Conservation (phyloP, 2,113 vertebrate species). For the Lasiurus borealis region DNA sequence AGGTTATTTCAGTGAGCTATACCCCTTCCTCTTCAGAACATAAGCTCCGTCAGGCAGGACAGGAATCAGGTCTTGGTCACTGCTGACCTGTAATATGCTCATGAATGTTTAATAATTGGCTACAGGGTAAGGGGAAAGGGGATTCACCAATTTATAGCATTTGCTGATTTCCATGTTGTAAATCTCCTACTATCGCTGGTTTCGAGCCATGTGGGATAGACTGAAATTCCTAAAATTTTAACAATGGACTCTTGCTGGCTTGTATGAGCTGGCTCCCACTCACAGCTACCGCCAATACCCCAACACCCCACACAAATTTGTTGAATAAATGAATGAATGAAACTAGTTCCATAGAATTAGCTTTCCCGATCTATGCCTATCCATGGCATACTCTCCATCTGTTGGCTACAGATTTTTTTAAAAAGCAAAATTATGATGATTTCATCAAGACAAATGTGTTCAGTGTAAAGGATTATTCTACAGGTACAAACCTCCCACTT, state of each 20-base stretch:
- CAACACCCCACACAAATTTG: neutral
- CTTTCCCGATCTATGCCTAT: no score
- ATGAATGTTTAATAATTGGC: neutral
- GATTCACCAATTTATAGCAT: neutral
- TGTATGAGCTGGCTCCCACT: neutral
- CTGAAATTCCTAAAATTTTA: neutral
- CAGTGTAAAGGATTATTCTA: neutral
- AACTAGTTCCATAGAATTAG: neutral
- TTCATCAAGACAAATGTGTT: neutral
- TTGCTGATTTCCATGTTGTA: neutral
- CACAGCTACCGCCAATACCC: neutral
- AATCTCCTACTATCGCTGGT: neutral
- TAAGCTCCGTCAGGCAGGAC: neutral
- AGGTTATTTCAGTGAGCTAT: neutral
- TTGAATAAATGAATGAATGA: neutral
- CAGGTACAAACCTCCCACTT: neutral
- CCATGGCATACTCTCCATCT: no score
- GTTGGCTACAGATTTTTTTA: no score
- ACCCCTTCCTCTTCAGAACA: neutral
- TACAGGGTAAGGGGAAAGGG: neutral
- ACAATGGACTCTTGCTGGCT: neutral
- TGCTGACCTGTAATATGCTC: neutral
- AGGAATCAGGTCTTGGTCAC: neutral
- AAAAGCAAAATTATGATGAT: neutral
- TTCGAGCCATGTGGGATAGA: slow-evolving; percentile 26